Percentiles rank a stretch among this genome's conserved stretches.
phyloP scores from a whole-genome alignment of 2,113 vertebrate species.

The Montifringilla adamsi region DNA sequence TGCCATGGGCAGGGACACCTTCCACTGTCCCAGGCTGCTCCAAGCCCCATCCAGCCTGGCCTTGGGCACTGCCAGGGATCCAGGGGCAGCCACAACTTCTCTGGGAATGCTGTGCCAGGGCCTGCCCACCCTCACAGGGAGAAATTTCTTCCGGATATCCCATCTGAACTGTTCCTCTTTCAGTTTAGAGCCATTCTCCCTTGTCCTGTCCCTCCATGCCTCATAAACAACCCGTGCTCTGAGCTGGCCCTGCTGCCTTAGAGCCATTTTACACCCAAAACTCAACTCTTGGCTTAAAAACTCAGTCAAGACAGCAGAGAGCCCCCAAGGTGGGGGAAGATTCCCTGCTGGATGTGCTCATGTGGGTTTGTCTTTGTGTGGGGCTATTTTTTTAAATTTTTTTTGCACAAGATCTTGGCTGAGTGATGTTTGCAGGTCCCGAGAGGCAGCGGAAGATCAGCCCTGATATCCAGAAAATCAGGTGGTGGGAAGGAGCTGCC shows the following conservation, averaged over 20 bases:
- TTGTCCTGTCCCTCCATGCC: neutral
- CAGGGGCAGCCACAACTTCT: neutral
- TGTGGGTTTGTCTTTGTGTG: neutral
- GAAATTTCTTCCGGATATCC: neutral
- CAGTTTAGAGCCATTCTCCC: rapidly evolving
- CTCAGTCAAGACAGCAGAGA: rapidly evolving
- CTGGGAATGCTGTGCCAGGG: neutral
- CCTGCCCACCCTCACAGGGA: rapidly evolving
- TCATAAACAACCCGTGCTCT: neutral
- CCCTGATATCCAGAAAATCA: slow-evolving; percentile 83
- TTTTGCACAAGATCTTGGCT: slow-evolving; percentile 62
- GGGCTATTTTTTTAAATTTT: neutral
- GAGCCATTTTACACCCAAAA: neutral
- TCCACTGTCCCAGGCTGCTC: rapidly evolving
- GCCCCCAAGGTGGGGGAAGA: neutral
- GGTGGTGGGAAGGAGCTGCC: slow-evolving; percentile 83
- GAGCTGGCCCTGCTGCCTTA: neutral
- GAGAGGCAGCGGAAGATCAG: slow-evolving; percentile 73
- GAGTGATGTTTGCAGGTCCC: slow-evolving; percentile 75
- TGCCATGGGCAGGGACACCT: neutral
- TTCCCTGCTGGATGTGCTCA: neutral
- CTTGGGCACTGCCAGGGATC: neutral
- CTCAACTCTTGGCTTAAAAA: neutral
- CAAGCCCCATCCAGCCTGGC: rapidly evolving
- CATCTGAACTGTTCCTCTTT: neutral